phyloP scores from a whole-genome alignment of 2,888 invertebrate genomes.

The Loripinus fragilis region DNA sequence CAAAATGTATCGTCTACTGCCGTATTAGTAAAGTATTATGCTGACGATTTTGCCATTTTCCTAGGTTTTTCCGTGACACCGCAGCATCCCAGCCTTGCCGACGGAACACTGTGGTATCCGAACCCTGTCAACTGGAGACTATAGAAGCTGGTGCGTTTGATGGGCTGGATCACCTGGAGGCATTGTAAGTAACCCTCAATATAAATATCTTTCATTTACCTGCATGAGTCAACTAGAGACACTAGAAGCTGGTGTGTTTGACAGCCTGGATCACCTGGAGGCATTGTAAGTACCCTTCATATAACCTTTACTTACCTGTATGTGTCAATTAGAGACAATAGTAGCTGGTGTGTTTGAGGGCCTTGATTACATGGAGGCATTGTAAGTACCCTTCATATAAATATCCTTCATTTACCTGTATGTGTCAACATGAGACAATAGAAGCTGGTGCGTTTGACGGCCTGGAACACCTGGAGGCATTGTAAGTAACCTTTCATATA shows the following conservation, averaged over 20 bases:
- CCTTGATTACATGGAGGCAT: constrained; percentile 48
- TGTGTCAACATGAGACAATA: constrained; percentile 59
- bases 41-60: not conserved
- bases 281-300: constrained; percentile 67
- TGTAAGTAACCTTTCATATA: constrained; percentile 70
- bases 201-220: too few species aligned
- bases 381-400: constrained; percentile 70
- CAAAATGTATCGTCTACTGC: too few species aligned
- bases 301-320: too few species aligned
- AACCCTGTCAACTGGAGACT: constrained; percentile 58
- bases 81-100: constrained; percentile 46
- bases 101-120: constrained; percentile 36
- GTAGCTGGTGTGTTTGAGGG: constrained; percentile 64
- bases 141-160: constrained; percentile 64
- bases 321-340: constrained; percentile 60
- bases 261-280: constrained; percentile 51
- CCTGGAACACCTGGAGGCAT: constrained; percentile 48
- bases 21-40: too few species aligned
- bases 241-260: constrained; percentile 63
- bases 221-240: constrained; percentile 59
- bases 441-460: constrained; percentile 64
- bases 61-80: constrained; percentile 63
- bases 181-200: constrained; percentile 67
- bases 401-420: too few species aligned
- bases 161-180: constrained; percentile 51